phyloP scores from a whole-genome alignment of 2,113 vertebrate species.

The Ovis canadensis region DNA sequence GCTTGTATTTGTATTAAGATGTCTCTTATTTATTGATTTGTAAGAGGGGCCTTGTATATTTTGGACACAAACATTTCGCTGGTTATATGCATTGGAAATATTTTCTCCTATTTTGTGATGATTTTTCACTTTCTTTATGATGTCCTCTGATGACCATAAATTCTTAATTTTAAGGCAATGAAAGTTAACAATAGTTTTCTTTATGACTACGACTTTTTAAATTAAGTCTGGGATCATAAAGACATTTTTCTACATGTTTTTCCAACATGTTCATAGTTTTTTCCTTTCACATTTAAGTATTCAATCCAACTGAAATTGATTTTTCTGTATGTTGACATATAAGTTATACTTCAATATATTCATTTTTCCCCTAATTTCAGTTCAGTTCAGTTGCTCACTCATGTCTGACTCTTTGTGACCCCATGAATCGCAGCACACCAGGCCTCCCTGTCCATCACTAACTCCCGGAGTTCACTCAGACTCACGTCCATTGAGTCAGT shows the following conservation, averaged over 20 bases:
- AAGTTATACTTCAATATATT: no score
- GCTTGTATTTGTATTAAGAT: background rate
- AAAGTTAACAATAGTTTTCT: background rate
- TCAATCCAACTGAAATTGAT: no score
- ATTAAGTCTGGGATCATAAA: background rate
- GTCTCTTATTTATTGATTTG: background rate
- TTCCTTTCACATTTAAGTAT: no score
- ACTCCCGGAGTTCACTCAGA: no score
- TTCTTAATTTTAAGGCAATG: background rate
- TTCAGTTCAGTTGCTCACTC: no score
- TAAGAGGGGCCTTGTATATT: background rate
- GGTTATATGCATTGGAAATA: background rate
- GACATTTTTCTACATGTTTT: background rate
- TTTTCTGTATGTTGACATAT: no score
- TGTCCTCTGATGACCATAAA: background rate
- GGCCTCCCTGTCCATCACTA: no score
- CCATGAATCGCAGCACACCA: no score
- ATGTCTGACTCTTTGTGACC: no score
- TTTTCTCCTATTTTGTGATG: background rate
- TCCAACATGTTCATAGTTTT: background rate
- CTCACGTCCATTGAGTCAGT: no score
- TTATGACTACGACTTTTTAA: background rate
- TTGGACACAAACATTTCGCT: background rate
- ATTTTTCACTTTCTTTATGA: background rate
- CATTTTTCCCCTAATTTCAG: no score